phyloP scores from a whole-genome alignment of 2,113 vertebrate species.

The Pandion haliaetus region DNA sequence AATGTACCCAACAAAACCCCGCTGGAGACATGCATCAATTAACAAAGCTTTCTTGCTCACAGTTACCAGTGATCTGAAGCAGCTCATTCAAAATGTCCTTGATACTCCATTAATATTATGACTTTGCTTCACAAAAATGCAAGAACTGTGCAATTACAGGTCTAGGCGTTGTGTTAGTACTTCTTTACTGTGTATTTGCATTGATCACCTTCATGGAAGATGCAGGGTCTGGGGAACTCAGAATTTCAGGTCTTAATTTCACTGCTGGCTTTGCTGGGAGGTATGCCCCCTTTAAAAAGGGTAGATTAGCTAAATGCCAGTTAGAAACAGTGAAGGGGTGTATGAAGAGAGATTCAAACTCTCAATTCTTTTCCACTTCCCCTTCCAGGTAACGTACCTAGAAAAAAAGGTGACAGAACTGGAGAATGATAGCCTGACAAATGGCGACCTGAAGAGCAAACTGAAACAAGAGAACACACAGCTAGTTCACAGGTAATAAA shows the following conservation, averaged over 20 bases:
- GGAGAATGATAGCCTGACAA: conserved; percentile 88
- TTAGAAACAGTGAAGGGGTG: background rate
- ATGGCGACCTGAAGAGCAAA: conserved; percentile 89
- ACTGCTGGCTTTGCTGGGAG: background rate
- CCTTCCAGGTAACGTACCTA: conserved; percentile 84
- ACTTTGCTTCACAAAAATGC: background rate
- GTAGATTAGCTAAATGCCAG: background rate
- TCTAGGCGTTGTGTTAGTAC: background rate
- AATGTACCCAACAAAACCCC: background rate
- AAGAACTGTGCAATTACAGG: background rate
- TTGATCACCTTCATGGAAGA: background rate
- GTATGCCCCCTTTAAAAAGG: background rate
- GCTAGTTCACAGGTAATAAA: conserved; percentile 90
- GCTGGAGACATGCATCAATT: background rate
- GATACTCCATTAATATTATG: background rate
- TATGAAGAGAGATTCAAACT: background rate
- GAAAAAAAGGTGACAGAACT: conserved; percentile 95
- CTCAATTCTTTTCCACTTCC: background rate
- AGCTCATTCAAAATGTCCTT: background rate
- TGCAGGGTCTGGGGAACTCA: background rate
- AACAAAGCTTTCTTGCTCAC: background rate
- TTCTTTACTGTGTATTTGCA: background rate
- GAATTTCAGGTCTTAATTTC: background rate
- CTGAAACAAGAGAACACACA: conserved; percentile 94
- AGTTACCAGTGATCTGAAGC: background rate